These are phyloP conservation scores for Troilus luridus DNA, from an alignment of 2,888 invertebrate genomes.

Conservation along the genomic window DNA sequence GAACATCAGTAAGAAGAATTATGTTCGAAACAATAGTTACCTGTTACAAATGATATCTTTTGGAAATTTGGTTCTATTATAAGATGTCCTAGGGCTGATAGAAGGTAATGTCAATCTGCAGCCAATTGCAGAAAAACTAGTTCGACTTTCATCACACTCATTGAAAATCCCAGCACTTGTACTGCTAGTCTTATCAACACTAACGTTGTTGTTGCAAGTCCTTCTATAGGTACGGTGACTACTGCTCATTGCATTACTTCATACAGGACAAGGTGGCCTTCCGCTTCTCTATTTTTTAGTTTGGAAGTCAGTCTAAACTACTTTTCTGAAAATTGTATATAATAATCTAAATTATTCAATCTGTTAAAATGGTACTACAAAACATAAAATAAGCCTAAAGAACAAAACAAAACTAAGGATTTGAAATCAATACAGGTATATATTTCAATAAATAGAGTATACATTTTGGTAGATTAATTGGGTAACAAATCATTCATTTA, in stretches of 20 bases:
- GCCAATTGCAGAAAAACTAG: slow-evolving; percentile 57
- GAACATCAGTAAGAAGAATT: background rate
- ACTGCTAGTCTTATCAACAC: slow-evolving; percentile 63
- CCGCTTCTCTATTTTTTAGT: slow-evolving; percentile 5
- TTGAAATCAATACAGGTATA: background rate
- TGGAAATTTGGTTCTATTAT: slow-evolving; percentile 62
- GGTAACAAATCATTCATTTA: background rate
- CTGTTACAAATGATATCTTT: slow-evolving; percentile 62
- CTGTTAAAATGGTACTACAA: background rate
- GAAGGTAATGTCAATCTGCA: slow-evolving; percentile 64
- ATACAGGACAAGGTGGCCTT: slow-evolving; percentile 39
- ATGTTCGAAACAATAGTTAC: slow-evolving; percentile 21
- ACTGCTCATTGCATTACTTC: slow-evolving; percentile 65
- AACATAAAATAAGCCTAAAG: background rate
- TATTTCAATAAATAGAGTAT: background rate
- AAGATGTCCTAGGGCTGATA: slow-evolving; percentile 63
- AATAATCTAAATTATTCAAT: background rate
- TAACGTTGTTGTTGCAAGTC: slow-evolving; percentile 65
- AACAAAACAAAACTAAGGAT: background rate
- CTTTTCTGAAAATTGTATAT: background rate
- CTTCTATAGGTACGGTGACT: slow-evolving; percentile 65
- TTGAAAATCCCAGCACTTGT: slow-evolving; percentile 60
- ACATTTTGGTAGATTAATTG: background rate
- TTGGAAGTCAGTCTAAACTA: background rate
- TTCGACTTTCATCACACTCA: slow-evolving; percentile 62